phyloP scores from a whole-genome alignment of 2,888 invertebrate genomes.

The Apocheima hispidaria region DNA sequence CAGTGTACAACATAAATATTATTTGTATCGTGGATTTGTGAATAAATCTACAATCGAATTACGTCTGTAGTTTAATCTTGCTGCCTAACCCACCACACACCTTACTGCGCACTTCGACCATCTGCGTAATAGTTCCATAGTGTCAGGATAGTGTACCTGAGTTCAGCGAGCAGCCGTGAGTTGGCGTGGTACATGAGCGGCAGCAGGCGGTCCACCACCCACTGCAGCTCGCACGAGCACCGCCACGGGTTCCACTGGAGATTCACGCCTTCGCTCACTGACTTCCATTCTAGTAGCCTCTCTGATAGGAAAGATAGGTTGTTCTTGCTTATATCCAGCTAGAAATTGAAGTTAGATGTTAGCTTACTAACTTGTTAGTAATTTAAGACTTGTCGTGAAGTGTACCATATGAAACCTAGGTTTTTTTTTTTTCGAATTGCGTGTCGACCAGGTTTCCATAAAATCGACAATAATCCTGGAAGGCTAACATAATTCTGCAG shows the following conservation, averaged over 20 bases:
- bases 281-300: constrained; percentile 70
- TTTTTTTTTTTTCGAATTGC: no score
- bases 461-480: no score
- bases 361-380: not conserved
- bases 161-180: constrained; percentile 74
- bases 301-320: constrained; percentile 72
- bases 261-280: constrained; percentile 74
- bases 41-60: no score
- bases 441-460: no score
- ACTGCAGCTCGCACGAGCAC: constrained; percentile 87
- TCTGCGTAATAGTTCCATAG: no score
- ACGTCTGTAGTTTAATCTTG: no score
- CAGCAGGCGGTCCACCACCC: constrained; percentile 84
- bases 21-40: no score
- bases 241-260: constrained; percentile 88
- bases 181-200: constrained; percentile 77
- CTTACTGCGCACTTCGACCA: no score
- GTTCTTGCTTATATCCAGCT: constrained; percentile 87
- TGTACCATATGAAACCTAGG: no score
- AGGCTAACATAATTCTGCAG: no score
- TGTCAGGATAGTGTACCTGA: constrained; percentile 71
- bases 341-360: constrained; percentile 41
- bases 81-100: no score
- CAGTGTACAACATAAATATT: no score
- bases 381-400: not conserved